These are phyloP conservation scores for Argynnis bischoffii DNA, from an alignment of 2,888 invertebrate species.

Conservation along the genomic window DNA sequence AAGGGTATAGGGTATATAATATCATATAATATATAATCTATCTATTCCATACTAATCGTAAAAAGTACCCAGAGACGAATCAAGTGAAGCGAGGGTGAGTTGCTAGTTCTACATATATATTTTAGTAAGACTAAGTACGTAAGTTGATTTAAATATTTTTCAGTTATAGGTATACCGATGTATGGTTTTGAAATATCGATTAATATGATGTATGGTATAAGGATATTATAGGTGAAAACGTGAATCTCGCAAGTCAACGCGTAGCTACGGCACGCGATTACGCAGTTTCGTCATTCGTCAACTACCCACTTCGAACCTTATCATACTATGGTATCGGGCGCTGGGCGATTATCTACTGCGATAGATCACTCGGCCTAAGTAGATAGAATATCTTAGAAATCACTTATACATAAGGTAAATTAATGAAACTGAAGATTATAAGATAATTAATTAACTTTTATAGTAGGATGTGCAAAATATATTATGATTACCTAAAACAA, in stretches of 20 bases:
- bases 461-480: background rate
- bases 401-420: slow-evolving; percentile 13
- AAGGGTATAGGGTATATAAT: no score
- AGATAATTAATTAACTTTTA: background rate
- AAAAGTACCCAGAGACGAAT: no score
- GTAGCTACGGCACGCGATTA: slow-evolving; percentile 53
- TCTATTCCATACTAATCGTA: no score
- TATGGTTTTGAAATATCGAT: background rate
- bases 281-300: slow-evolving; percentile 50
- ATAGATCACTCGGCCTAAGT: slow-evolving; percentile 6
- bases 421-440: slow-evolving; percentile 1
- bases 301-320: slow-evolving; percentile 22
- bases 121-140: no score
- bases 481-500: no score
- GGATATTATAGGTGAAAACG: background rate
- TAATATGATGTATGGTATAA: slow-evolving; percentile 1
- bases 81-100: no score
- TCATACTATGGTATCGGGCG: slow-evolving; percentile 11
- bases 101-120: no score
- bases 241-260: slow-evolving; percentile 2
- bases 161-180: no score
- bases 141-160: no score
- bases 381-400: slow-evolving; percentile 10
- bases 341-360: slow-evolving; percentile 13
- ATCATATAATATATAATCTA: no score